Evolutionary conservation across 2,113 vertebrate species (phyloP).

Genomic region (Elaphurus davidianus): DNA sequence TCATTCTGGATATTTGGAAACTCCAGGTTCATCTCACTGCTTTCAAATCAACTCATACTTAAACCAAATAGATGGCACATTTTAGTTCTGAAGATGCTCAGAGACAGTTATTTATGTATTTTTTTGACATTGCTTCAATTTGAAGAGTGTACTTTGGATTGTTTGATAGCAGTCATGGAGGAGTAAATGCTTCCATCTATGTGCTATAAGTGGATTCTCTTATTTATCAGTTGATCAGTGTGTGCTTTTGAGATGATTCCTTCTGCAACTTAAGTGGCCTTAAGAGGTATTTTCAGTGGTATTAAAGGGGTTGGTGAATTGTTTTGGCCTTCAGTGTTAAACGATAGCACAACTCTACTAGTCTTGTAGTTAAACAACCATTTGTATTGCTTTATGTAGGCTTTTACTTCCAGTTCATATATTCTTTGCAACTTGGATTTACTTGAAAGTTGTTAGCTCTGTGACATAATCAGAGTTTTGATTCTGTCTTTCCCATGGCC

Average conservation of each 20-base stretch:
- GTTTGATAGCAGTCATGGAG: background rate
- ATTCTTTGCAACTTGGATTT: background rate
- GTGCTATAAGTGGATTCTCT: background rate
- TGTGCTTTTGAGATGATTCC: background rate
- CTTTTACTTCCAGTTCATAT: conserved; percentile 23
- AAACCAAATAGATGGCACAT: background rate
- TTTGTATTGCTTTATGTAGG: background rate
- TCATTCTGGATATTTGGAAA: conserved; percentile 33
- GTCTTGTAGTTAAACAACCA: background rate
- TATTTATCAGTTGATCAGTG: background rate
- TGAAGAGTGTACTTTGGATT: background rate
- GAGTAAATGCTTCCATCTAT: background rate
- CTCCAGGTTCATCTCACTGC: background rate
- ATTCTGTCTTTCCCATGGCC: background rate
- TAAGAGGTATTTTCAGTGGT: background rate
- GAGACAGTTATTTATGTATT: background rate
- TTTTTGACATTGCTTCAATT: background rate
- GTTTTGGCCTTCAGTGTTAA: background rate
- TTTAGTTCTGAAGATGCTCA: background rate
- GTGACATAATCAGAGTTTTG: background rate
- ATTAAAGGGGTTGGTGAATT: background rate
- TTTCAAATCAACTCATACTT: conserved; percentile 26
- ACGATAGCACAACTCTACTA: background rate
- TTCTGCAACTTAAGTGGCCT: background rate
- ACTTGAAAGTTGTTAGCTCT: conserved; percentile 6